These are phyloP conservation scores for Amblyteles armatorius DNA, from an alignment of 2,888 invertebrate genomes.

Conservation along the genomic window DNA sequence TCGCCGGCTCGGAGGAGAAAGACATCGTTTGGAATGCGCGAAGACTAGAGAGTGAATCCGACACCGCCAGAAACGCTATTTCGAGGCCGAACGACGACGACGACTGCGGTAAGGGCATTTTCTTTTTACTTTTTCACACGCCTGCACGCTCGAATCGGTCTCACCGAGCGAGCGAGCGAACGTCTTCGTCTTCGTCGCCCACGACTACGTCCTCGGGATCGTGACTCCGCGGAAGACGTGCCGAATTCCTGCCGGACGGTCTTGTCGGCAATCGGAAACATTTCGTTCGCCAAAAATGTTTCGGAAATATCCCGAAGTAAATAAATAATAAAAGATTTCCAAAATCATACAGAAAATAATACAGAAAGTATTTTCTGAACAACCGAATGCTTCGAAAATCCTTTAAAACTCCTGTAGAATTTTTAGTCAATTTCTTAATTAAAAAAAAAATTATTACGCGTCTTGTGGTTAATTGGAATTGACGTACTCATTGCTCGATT, in stretches of 20 bases:
- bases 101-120: constrained; percentile 61
- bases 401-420: background rate
- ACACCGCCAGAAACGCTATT: constrained; percentile 74
- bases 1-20: constrained; percentile 54
- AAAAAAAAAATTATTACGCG: no score
- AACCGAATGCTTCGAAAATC: background rate
- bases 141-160: constrained; percentile 55
- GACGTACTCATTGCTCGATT: background rate
- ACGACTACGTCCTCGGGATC: constrained; percentile 26
- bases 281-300: background rate
- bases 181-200: constrained; percentile 34
- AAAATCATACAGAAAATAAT: background rate
- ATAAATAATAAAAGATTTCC: background rate
- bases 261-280: background rate
- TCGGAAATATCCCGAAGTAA: background rate
- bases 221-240: constrained; percentile 1
- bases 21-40: constrained; percentile 64
- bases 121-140: constrained; percentile 37
- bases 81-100: constrained; percentile 74
- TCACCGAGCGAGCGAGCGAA: constrained; percentile 39
- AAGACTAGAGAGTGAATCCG: constrained; percentile 68
- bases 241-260: background rate
- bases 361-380: background rate
- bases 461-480: background rate
- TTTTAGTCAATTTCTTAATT: background rate